These are phyloP conservation scores for human DNA, from an alignment of 2,113 vertebrate genomes.

Conservation along the genomic window DNA sequence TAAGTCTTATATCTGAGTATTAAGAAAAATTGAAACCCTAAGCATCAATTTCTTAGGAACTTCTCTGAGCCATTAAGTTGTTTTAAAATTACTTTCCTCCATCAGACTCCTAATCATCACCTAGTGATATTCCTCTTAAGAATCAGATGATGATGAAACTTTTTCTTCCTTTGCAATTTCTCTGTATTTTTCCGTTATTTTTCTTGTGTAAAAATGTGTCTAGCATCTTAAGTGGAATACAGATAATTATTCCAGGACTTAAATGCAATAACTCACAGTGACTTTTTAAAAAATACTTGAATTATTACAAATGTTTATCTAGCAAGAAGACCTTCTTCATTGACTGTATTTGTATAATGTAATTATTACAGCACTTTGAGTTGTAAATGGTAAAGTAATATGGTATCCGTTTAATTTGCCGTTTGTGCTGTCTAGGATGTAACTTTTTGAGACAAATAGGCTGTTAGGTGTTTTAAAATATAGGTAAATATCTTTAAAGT, in stretches of 20 bases:
- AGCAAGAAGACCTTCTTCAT: not conserved
- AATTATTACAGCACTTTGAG: not conserved
- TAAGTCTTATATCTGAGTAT: not conserved
- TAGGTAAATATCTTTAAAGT: not conserved
- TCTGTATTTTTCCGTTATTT: not conserved
- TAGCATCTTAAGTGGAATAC: not conserved
- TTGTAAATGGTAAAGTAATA: slow-evolving; percentile 26
- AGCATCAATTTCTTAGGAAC: not conserved
- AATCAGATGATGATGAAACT: not conserved
- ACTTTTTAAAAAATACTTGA: not conserved
- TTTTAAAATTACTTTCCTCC: not conserved
- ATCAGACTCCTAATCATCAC: not conserved
- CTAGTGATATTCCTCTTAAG: not conserved
- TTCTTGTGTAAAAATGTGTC: not conserved
- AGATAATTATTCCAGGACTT: not conserved
- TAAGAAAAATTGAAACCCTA: not conserved
- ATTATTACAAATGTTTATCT: not conserved
- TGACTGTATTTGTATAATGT: not conserved
- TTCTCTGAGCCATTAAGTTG: not conserved
- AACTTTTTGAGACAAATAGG: slow-evolving; percentile 4
- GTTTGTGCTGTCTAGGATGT: not conserved
- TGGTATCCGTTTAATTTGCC: not conserved
- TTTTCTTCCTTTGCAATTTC: not conserved
- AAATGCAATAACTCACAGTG: not conserved
- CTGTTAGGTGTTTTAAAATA: not conserved